A percentile compares a stretch with the other conserved stretches of the same genome.
These are phyloP conservation scores for Orycteropus afer DNA, from an alignment of 2,113 vertebrate species.

Conservation along the genomic window DNA sequence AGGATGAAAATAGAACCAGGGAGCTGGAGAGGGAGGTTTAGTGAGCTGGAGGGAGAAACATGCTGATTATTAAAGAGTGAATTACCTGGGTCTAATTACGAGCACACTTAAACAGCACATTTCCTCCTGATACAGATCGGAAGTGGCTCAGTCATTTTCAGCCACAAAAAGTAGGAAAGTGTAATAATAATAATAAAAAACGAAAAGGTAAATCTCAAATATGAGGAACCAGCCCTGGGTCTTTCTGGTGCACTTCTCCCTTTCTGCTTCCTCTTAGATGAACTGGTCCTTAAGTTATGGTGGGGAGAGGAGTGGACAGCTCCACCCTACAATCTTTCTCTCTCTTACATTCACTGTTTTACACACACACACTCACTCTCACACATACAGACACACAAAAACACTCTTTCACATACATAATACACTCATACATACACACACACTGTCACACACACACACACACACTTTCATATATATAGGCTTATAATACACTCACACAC, in stretches of 20 bases:
- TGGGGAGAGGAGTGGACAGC: neutral
- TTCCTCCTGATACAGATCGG: neutral
- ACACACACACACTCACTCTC: neutral
- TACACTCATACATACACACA: no score
- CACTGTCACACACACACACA: no score
- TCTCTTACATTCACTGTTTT: neutral
- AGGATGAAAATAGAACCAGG: conserved; percentile 48
- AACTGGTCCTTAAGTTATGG: neutral
- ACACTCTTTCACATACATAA: neutral
- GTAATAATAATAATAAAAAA: neutral
- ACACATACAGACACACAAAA: neutral
- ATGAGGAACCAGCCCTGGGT: neutral
- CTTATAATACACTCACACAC: no score
- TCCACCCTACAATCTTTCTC: rapidly evolving
- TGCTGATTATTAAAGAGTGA: conserved; percentile 53
- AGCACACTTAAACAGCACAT: neutral
- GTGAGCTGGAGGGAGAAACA: conserved; percentile 7
- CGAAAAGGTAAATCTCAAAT: neutral
- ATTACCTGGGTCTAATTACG: conserved; percentile 49
- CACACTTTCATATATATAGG: no score
- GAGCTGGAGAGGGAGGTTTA: neutral
- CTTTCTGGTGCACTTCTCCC: neutral
- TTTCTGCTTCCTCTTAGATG: neutral
- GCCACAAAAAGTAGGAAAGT: neutral
- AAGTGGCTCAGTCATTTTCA: neutral